Base-by-base conservation (phyloP, 1,140 invertebrate genomes). In the Leptopilina clavipes region DNA sequence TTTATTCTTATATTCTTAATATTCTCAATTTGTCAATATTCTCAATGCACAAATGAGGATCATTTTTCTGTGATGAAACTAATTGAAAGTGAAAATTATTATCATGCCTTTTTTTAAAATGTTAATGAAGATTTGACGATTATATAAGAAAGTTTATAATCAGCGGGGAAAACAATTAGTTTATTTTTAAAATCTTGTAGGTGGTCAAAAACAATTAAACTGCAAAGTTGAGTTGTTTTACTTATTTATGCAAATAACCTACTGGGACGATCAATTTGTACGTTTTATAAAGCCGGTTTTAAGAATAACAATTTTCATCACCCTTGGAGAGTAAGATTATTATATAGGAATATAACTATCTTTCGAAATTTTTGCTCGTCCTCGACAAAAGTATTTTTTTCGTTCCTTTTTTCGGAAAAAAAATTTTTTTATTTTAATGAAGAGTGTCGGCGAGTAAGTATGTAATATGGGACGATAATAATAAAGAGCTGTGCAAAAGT, bases 321-420 rank as follows among this genome's bases (percentile, higher is more conserved):
- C n/a, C 48, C n/a, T 52, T n/a, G 48, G 6, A 48, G 25, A 40
- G 37, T 52, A 17, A 52, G 48, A 52, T 52, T 52, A 52, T 52
- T 52, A 52, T n/a, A 52, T 48, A 48, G 11, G 14, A n/a, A n/a
- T 14, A 48, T 14, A 48, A 6, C 9, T 40, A 40, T 52, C 48
- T 65, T 65, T 65, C 59, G 59, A 65, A 65, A 65, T 31, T 65
- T n/a, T 31, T n/a, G 25, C 6, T n/a, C 59, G 19, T 31, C 59
- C 59, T 65, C n/a, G 22, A 31, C 25, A 31, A 65, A 37, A 6
- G 6, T 31, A 37, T n/a, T 25, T 25, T 31, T 31, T 18, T 17
- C 7, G 18, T 54, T 40, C 9, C 7, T 40, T 40, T 40, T 40
- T 40, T 40, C 7, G 2, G 37, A 65, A 65, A 37, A 65, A 52